Evolutionary conservation across 2,888 invertebrate genomes (phyloP).

Genomic region (Unio pictorum): DNA sequence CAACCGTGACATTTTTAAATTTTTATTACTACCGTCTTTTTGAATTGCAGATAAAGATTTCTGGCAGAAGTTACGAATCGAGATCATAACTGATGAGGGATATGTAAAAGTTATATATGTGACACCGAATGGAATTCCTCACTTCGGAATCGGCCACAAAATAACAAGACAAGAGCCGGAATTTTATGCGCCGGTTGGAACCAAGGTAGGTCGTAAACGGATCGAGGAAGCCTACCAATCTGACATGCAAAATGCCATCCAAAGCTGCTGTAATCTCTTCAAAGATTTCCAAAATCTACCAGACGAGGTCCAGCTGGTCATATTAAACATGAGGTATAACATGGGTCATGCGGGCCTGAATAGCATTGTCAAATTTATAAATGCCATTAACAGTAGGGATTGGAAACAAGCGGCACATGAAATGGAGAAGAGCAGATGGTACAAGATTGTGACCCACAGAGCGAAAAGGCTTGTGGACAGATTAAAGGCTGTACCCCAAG

Average conservation of each 20-base stretch:
- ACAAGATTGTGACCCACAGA: slow-evolving; percentile 8
- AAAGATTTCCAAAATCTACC: slow-evolving; percentile 2
- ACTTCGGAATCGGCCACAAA: slow-evolving; percentile 15
- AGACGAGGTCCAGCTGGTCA: slow-evolving; percentile 12
- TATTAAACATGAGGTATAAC: slow-evolving; percentile 16
- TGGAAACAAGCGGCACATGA: slow-evolving; percentile 13
- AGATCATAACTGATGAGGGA: slow-evolving; percentile 7
- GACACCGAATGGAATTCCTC: slow-evolving; percentile 1
- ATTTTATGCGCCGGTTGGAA: slow-evolving; percentile 6
- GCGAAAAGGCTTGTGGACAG: slow-evolving; percentile 9
- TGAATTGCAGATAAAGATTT: no score
- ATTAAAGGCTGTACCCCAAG: slow-evolving; percentile 5
- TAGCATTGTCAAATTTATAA: slow-evolving; percentile 7
- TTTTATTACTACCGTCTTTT: no score
- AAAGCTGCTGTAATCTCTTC: neutral
- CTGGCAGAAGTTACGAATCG: no score
- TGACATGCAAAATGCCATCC: slow-evolving; percentile 1
- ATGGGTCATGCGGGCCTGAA: slow-evolving; percentile 5
- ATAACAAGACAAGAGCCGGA: slow-evolving; percentile 8
- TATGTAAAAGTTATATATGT: slow-evolving; percentile 5
- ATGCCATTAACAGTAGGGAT: slow-evolving; percentile 7
- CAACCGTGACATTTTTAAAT: no score
- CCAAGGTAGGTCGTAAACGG: slow-evolving; percentile 4
- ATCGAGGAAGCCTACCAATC: slow-evolving; percentile 6
- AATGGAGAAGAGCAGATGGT: slow-evolving; percentile 13